These are phyloP conservation scores for Pogonomyrmex barbatus DNA, from an alignment of 1,140 invertebrate genomes.

Conservation along the genomic window DNA sequence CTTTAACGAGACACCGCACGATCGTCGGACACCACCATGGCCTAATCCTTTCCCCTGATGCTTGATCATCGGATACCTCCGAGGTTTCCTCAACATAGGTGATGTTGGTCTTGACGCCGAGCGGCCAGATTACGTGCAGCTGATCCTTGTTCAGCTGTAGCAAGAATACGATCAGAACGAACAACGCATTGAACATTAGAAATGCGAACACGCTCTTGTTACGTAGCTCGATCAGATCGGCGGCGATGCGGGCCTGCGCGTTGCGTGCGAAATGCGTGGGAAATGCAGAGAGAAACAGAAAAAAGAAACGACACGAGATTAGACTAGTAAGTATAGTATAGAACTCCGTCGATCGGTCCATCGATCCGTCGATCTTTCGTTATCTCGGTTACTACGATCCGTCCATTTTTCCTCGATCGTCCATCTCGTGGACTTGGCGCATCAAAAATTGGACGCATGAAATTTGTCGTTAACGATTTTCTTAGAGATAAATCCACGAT, in stretches of 20 bases:
- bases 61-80: slow-evolving; percentile 88
- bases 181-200: slow-evolving; percentile 99
- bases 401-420: neutral
- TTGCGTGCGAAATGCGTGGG: slow-evolving; percentile 85
- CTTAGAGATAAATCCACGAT: slow-evolving; percentile 28
- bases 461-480: neutral
- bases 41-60: slow-evolving; percentile 47
- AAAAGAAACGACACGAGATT: slow-evolving; percentile 74
- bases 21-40: slow-evolving; percentile 20
- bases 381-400: slow-evolving; percentile 16
- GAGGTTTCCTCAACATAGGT: slow-evolving; percentile 96
- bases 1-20: slow-evolving; percentile 50
- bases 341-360: slow-evolving; percentile 65
- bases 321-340: slow-evolving; percentile 69
- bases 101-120: slow-evolving; percentile 97
- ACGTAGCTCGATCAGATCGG: slow-evolving; percentile 95
- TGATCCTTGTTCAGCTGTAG: slow-evolving; percentile 99
- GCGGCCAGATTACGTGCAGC: slow-evolving; percentile 97
- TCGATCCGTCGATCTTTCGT: slow-evolving; percentile 58
- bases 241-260: slow-evolving; percentile 94
- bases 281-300: slow-evolving; percentile 74
- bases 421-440: neutral
- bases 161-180: slow-evolving; percentile 99
- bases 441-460: no score
- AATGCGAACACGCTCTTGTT: slow-evolving; percentile 99